Evolutionary conservation across 1,140 invertebrate genomes (phyloP).

Genomic region (Drosophila ambigua): DNA sequence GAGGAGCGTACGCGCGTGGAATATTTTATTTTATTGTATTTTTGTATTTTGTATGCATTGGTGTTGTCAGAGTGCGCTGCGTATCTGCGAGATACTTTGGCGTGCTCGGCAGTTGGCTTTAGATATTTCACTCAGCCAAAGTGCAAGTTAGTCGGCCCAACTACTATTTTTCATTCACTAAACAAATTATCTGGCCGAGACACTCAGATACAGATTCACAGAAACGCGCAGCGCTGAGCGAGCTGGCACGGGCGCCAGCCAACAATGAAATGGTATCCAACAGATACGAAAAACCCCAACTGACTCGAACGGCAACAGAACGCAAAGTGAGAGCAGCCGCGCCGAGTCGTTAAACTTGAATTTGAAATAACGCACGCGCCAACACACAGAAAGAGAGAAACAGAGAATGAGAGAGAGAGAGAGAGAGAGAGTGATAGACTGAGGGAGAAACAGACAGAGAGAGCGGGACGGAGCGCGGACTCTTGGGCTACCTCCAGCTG

Average conservation of each 20-base stretch:
- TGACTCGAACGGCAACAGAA: conserved; percentile 51
- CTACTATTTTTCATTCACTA: conserved; percentile 15
- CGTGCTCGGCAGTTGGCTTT: conserved; percentile 16
- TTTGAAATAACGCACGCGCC: conserved; percentile 12
- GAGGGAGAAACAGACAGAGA: no score
- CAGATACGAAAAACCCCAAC: conserved; percentile 64
- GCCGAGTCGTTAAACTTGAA: conserved; percentile 4
- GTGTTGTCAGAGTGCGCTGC: conserved; percentile 6
- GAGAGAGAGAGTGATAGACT: no score
- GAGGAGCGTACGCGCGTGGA: conserved; percentile 50
- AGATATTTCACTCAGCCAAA: conserved; percentile 22
- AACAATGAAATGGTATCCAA: conserved; percentile 59
- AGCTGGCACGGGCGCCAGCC: conserved; percentile 52
- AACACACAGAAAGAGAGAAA: background rate
- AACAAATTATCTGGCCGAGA: conserved; percentile 32
- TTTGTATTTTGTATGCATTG: conserved; percentile 3
- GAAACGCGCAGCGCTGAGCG: conserved; percentile 51
- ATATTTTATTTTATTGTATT: conserved; percentile 6
- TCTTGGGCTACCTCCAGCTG: background rate
- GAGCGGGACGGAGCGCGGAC: background rate
- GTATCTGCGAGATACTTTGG: conserved; percentile 4
- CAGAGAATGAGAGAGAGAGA: no score
- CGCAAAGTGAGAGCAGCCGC: conserved; percentile 26
- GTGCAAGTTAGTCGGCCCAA: conserved; percentile 8
- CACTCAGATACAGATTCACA: conserved; percentile 29